Base-by-base conservation (phyloP, 2,113 vertebrate species). In the Sinocyclocheilus anophthalmus region DNA sequence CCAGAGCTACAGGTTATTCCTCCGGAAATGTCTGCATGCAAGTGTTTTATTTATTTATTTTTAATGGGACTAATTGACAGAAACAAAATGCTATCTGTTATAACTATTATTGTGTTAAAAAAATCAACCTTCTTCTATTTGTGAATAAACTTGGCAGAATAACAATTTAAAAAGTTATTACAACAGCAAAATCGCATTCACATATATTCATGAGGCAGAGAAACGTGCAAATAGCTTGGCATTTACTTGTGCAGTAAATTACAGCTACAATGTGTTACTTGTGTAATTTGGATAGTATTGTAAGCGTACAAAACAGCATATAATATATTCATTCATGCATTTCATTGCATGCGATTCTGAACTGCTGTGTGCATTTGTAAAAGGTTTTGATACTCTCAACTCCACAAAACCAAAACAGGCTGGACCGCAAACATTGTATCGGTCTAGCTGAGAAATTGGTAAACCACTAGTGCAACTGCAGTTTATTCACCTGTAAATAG, bases 401-500 rank as follows among this genome's bases (percentile, higher is more conserved):
- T 45, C 70, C 20, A 45, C 70, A 75, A 45, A 30, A 30, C 42
- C 1, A n/a, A 75, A 75, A 75, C 70, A 2, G 39, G 37, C 39
- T 57, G 12, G 16, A 53, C n/a, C 0, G 18, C 76, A 20, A 13
- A 57, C 53, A 55, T 18, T 61, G 33, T 37, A 37, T 20, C 2
- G 14, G 26, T 8, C 65, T 33, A 33, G 14, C 48, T 76, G 24
- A 53, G 9, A 13, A 79, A 12, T 8, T 7, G 11, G 26, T 33
- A 79, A 37, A 57, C 13, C 26, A 33, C 24, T 10, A 18, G 50
- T 26, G 61, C n/a, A 30, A 48, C 2, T 26, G 50, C 39, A 65
- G 45, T 72, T 16, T 73, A 37, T 73, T 83, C 50, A 98, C 98
- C 97, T 95, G 86, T 96, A 99, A 12, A 90, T 87, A 53, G 96